These are phyloP conservation scores for Ochotona curzoniae DNA, from an alignment of 2,113 vertebrate genomes.

Conservation along the genomic window DNA sequence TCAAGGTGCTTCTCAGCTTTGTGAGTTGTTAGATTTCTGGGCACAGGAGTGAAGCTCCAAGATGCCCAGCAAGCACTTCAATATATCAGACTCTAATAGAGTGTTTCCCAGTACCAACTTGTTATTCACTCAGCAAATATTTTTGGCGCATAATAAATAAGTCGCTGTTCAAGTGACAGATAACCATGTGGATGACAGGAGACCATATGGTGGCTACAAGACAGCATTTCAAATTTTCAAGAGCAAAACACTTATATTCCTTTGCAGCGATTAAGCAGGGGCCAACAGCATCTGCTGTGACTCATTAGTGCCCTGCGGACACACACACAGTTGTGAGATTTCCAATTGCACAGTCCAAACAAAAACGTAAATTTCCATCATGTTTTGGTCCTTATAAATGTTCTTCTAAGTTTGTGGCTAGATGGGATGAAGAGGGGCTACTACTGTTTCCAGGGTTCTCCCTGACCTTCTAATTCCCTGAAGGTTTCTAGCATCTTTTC, in stretches of 20 bases:
- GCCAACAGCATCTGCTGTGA: slow-evolving; percentile 23
- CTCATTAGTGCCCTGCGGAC: background rate
- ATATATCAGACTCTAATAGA: background rate
- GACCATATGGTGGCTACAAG: slow-evolving; percentile 53
- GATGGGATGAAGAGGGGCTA: background rate
- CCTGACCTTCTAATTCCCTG: background rate
- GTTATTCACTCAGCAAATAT: slow-evolving; percentile 25
- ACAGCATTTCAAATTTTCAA: slow-evolving; percentile 34
- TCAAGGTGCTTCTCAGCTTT: background rate
- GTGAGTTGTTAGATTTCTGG: background rate
- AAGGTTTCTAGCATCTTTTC: background rate
- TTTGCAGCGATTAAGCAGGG: slow-evolving; percentile 20
- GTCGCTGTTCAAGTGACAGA: slow-evolving; percentile 38
- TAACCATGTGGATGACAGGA: slow-evolving; percentile 25
- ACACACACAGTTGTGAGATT: background rate
- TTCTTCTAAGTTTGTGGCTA: background rate
- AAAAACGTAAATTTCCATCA: background rate
- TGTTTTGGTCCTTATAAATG: background rate
- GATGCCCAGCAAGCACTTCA: background rate
- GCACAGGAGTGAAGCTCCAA: background rate
- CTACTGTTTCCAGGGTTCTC: background rate
- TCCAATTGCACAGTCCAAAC: background rate
- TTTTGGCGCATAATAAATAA: slow-evolving; percentile 60
- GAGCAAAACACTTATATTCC: slow-evolving; percentile 25
- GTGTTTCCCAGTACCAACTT: background rate